Percentiles rank a stretch among this genome's conserved stretches.
Evolutionary conservation across 2,888 invertebrate species (phyloP).

Genomic region (Bellardia bayeri): DNA sequence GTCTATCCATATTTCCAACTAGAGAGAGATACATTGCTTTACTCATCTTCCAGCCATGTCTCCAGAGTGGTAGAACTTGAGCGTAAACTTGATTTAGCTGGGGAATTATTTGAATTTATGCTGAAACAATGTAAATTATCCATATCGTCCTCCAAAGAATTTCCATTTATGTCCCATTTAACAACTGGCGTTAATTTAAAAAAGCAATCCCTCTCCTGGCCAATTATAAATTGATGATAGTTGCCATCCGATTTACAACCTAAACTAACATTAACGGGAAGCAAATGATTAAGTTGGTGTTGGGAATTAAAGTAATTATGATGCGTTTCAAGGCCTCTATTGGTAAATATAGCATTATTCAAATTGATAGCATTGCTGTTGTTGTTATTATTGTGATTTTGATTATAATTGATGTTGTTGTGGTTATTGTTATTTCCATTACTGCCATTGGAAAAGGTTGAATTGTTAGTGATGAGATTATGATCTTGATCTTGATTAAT

Average conservation of each 20-base stretch:
- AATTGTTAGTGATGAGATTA: slow-evolving; percentile 64
- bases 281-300: slow-evolving; percentile 71
- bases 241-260: slow-evolving; percentile 80
- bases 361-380: slow-evolving; percentile 61
- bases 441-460: slow-evolving; percentile 24
- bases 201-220: slow-evolving; percentile 77
- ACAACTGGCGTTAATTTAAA: slow-evolving; percentile 78
- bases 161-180: slow-evolving; percentile 83
- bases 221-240: slow-evolving; percentile 80
- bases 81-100: slow-evolving; percentile 80
- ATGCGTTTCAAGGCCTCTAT: slow-evolving; percentile 68
- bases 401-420: slow-evolving; percentile 36
- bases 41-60: slow-evolving; percentile 84
- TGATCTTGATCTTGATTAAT: slow-evolving; percentile 68
- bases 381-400: slow-evolving; percentile 46
- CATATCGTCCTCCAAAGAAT: slow-evolving; percentile 80
- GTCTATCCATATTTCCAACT: not conserved
- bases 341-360: slow-evolving; percentile 57
- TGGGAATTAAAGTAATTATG: slow-evolving; percentile 62
- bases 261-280: slow-evolving; percentile 79
- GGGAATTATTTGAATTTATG: slow-evolving; percentile 78
- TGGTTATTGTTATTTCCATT: slow-evolving; percentile 38
- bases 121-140: slow-evolving; percentile 74
- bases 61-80: slow-evolving; percentile 83
- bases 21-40: not conserved